Evolutionary conservation across 2,113 vertebrate genomes (phyloP).

Genomic region (Neodontobutis hainanensis): DNA sequence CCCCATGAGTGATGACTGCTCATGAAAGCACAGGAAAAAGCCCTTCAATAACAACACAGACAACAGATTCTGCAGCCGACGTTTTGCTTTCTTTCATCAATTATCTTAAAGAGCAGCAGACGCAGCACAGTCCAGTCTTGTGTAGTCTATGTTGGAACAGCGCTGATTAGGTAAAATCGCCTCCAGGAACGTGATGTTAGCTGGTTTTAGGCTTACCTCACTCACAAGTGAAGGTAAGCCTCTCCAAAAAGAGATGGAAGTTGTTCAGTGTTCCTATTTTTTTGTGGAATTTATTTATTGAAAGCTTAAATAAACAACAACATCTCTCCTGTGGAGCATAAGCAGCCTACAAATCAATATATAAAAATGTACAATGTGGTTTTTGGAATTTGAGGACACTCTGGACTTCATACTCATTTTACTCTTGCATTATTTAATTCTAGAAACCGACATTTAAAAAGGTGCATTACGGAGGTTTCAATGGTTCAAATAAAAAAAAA

Average conservation of each 20-base stretch:
- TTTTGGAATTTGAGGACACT: too few relatives aligned
- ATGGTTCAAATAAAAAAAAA: too few relatives aligned
- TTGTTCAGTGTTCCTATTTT: background rate
- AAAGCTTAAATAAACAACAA: too few relatives aligned
- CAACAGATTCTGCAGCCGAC: slow-evolving; percentile 12
- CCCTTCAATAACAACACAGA: slow-evolving; percentile 14
- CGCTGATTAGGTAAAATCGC: slow-evolving; percentile 8
- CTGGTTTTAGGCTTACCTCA: background rate
- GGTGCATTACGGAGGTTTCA: too few relatives aligned
- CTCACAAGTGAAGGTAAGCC: background rate
- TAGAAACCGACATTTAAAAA: too few relatives aligned
- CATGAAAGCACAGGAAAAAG: slow-evolving; percentile 3
- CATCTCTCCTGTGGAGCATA: too few relatives aligned
- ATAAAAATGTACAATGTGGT: too few relatives aligned
- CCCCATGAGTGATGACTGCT: slow-evolving; percentile 2
- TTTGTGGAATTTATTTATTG: background rate
- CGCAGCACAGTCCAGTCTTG: background rate
- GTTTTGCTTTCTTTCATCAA: slow-evolving; percentile 3
- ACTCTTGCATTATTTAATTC: too few relatives aligned
- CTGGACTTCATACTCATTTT: too few relatives aligned
- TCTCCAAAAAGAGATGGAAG: background rate
- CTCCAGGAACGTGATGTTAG: slow-evolving; percentile 5
- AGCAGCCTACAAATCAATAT: too few relatives aligned
- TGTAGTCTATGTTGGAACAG: background rate
- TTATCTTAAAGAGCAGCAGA: background rate